Evolutionary conservation across 2,888 invertebrate species (phyloP).

Genomic region (Cyaniris semiargus): DNA sequence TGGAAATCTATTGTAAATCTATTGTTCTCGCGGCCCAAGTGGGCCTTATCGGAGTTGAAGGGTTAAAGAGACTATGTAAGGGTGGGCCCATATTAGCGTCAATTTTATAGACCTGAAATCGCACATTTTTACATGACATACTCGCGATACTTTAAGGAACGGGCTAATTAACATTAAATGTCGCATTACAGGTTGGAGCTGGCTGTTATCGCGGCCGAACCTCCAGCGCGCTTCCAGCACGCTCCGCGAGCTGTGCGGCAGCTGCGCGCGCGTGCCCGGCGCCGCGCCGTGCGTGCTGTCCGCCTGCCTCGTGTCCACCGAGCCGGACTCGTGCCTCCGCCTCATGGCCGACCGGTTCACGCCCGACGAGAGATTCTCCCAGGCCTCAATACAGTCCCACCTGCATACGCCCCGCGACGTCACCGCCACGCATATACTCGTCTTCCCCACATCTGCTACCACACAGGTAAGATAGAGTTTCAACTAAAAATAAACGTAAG

Average conservation of each 20-base stretch:
- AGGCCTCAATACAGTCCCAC: conserved; percentile 92
- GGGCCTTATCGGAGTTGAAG: no score
- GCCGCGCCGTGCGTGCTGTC: conserved; percentile 96
- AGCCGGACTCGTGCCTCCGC: conserved; percentile 92
- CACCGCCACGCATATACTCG: conserved; percentile 98
- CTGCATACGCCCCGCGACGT: conserved; percentile 98
- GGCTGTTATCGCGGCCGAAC: conserved; percentile 94
- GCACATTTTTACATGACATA: no score
- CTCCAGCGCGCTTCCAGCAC: conserved; percentile 92
- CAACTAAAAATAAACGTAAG: no score
- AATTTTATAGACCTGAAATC: no score
- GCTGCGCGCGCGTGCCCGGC: conserved; percentile 90
- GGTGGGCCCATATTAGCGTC: no score
- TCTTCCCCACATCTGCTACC: conserved; percentile 98
- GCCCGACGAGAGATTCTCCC: conserved; percentile 95
- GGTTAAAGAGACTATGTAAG: no score
- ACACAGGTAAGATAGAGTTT: conserved; percentile 84
- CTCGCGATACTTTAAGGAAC: no score
- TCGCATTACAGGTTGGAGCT: conserved; percentile 88
- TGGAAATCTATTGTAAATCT: no score
- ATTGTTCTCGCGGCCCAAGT: no score
- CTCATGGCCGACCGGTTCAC: conserved; percentile 97
- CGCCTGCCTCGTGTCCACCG: conserved; percentile 98
- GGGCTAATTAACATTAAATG: background rate
- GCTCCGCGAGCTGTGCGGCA: conserved; percentile 94